Base-by-base conservation (phyloP, 1,140 invertebrate species). In the Drosophila novamexicana region DNA sequence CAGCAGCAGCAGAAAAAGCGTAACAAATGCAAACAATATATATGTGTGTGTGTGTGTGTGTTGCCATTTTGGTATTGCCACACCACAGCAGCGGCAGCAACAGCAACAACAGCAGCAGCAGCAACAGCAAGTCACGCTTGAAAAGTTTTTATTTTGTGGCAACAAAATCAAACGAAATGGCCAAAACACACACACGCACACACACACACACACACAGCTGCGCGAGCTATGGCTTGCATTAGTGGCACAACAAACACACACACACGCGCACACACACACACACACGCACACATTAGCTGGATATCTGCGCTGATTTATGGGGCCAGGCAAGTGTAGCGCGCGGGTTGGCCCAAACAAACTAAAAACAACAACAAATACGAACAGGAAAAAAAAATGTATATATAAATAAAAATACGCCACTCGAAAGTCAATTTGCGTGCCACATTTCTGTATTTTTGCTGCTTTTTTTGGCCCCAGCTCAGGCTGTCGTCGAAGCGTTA, bases 81-180 rank as follows among this genome's bases (percentile, higher is more conserved):
- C 81, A 76, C 75, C 67, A 40, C 75, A 74, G 56, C 63, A 62
- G 61, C 73, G 69, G 39, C 64, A 66, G 66, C 54, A 65, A 37
- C 49, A 45, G 45, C 54, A 42, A 16, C 37, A 36, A 14, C 70
- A 63, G 37, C 62, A 78, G 40, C 65, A 65, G 58, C 62, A 78
- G 40, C 65, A 65, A 53, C 76, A 73, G 83, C 82, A 74, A 86
- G 83, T 86, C 79, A 86, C 83, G 83, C 83, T 82, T 79, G 83
- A 88, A 86, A 88, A 79, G 83, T 88, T 86, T 86, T 88, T 86
- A 86, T 86, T 83, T 83, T 86, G 83, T 77, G 77, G 83, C 84
- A 89, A 80, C 69, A 77, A 83, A 88, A 89, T 89, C 84, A 88
- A 88, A 83, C 70, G 83, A 88, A 89, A 83, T 83, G 80, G 76